Evolutionary conservation across 1,140 invertebrate species (phyloP), one percentile per base, ranked within the genome.

Genomic region (Ceratosolen fusciceps): DNA sequence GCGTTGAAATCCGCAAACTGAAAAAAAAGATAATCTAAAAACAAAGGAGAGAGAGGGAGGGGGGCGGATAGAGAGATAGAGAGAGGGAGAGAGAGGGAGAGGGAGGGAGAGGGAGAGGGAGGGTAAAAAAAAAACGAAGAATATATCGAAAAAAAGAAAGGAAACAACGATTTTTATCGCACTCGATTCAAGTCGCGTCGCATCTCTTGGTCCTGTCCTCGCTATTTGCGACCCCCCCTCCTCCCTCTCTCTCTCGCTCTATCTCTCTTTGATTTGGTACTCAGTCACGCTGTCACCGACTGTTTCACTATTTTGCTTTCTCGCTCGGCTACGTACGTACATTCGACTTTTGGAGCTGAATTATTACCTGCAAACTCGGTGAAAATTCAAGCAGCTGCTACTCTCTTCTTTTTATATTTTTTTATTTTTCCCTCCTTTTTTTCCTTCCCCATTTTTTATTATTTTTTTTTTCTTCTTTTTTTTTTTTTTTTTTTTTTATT

Each of bases 331-430:
- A 10, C 34, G n/a, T 34, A 52, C 58, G 37, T 75, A 72, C 68
- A 52, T 78, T 73, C 56, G 70, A 73, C 70, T 52, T 73, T 67
- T n/a, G 71, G 58, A 24, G 43, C 71, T 74, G 47, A 79, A 54
- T 79, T 79, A 79, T 79, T 74, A 79, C 70, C 77, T 79, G 71
- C 77, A 16, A 79, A 79, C 71, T 79, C 60, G 71, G 77, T 74
- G 34, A 74, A 79, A 79, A 73, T 79, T 79, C 47, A 31, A 74
- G 47, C 71, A 74, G 77, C 43, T 74, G 70, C 37, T 79, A 58
- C 43, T 39, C n/a, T 54, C 47, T 39, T 73, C n/a, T n/a, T n/a
- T n/a, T n/a, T n/a, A n/a, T n/a, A n/a, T n/a, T n/a, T n/a, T n/a
- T n/a, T n/a, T n/a, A n/a, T n/a, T n/a, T n/a, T n/a, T n/a, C n/a